Evolutionary conservation across 2,113 vertebrate species (phyloP).

Genomic region (Alces alces): DNA sequence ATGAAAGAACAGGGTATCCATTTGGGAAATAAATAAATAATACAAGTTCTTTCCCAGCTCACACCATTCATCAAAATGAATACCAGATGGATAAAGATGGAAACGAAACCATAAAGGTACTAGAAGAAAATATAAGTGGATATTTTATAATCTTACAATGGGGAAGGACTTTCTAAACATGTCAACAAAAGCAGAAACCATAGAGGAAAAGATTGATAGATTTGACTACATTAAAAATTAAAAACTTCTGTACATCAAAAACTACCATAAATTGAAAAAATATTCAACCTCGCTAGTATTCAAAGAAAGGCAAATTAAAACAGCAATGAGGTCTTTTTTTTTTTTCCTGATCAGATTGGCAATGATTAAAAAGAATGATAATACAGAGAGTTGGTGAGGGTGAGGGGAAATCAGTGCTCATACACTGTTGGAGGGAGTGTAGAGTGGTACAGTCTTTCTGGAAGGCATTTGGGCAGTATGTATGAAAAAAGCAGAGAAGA

Average conservation of each 20-base stretch:
- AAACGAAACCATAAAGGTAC: constrained; percentile 73
- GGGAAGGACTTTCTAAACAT: constrained; percentile 68
- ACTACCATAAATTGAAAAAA: constrained; percentile 75
- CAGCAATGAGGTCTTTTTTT: constrained; percentile 56
- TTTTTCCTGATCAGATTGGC: constrained; percentile 68
- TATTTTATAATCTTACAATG: constrained; percentile 69
- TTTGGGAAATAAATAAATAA: constrained; percentile 69
- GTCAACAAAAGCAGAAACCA: constrained; percentile 76
- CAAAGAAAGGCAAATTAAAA: constrained; percentile 76
- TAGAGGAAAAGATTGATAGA: constrained; percentile 75
- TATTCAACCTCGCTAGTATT: constrained; percentile 68
- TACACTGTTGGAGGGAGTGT: not conserved
- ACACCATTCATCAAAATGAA: constrained; percentile 63
- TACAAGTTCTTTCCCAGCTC: constrained; percentile 54
- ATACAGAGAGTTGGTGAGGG: constrained; percentile 14
- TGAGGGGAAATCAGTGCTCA: not conserved
- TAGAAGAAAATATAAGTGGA: constrained; percentile 73
- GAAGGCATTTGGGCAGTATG: constrained; percentile 56
- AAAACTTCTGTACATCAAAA: constrained; percentile 77
- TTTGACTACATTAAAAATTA: constrained; percentile 75
- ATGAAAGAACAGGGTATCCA: constrained; percentile 64
- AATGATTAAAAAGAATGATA: constrained; percentile 75
- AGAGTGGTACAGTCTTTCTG: constrained; percentile 53
- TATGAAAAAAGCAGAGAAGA: constrained; percentile 17
- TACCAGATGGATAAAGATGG: constrained; percentile 67